Conservation (phyloP, 2,113 vertebrate genomes). For the Peromyscus maniculatus region DNA sequence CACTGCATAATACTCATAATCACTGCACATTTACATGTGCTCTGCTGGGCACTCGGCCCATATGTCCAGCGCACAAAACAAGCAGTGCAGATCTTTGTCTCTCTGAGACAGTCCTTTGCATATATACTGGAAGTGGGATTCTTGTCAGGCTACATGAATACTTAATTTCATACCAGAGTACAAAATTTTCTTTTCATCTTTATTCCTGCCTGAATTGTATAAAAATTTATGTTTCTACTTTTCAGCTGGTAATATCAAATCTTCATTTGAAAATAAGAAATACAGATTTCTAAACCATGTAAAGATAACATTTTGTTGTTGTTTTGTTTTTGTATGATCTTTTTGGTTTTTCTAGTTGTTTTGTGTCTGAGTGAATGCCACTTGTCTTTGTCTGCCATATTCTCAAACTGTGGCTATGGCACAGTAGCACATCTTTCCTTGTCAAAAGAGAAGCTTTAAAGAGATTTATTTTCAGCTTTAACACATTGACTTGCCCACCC, state of each 20-base stretch:
- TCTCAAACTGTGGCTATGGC: neutral
- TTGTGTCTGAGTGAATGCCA: conserved; percentile 10
- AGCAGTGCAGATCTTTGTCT: neutral
- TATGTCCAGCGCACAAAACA: neutral
- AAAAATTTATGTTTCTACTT: neutral
- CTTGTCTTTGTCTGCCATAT: neutral
- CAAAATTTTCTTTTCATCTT: conserved; percentile 25
- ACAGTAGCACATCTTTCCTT: neutral
- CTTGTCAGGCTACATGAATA: neutral
- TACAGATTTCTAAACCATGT: neutral
- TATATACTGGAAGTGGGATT: neutral
- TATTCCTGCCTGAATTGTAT: conserved; percentile 4
- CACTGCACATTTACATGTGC: neutral
- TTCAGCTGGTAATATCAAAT: neutral
- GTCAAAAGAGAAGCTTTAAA: neutral
- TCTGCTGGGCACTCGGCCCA: neutral
- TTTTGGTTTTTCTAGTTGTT: neutral
- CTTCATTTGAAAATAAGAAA: conserved; percentile 42
- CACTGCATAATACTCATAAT: neutral
- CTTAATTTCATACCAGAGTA: neutral
- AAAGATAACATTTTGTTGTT: neutral
- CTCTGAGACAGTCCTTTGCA: neutral
- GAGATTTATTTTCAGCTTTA: conserved; percentile 22
- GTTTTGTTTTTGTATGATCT: neutral
- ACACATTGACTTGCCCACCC: conserved; percentile 8